Conservation (phyloP, 2,113 vertebrate species). For the Empidonax alnorum region DNA sequence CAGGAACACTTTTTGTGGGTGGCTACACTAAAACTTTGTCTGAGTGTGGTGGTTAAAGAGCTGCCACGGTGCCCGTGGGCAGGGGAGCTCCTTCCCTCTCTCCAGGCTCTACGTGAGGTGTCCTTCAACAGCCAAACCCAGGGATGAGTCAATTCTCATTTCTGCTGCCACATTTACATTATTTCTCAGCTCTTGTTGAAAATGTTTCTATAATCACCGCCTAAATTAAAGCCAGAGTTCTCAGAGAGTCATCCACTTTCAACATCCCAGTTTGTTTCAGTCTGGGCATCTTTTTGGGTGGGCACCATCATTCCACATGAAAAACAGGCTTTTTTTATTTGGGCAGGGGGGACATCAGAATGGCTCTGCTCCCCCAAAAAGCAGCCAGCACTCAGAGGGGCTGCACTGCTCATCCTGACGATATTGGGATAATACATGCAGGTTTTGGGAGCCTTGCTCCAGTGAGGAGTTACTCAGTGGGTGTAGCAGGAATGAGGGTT, state of each 20-base stretch:
- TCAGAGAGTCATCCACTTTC: not conserved
- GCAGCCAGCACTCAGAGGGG: not conserved
- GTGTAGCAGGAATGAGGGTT: slow-evolving; percentile 57
- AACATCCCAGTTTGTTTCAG: not conserved
- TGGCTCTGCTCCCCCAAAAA: not conserved
- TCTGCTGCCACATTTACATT: not conserved
- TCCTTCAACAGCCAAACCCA: not conserved
- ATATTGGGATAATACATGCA: not conserved
- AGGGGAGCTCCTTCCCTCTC: not conserved
- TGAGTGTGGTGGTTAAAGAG: not conserved
- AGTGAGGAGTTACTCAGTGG: slow-evolving; percentile 40
- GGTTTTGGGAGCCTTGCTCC: slow-evolving; percentile 50
- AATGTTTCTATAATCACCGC: accelerated
- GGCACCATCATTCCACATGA: not conserved
- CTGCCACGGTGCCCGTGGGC: not conserved
- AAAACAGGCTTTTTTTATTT: accelerated
- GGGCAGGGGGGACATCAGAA: not conserved
- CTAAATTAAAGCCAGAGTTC: not conserved
- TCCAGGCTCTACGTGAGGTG: accelerated
- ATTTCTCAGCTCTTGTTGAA: not conserved
- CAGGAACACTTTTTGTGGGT: not conserved
- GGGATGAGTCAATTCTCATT: accelerated
- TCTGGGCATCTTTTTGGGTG: not conserved
- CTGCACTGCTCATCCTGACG: not conserved
- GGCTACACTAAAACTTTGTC: not conserved